Evolutionary conservation across 2,113 vertebrate species (phyloP).

Genomic region (Corythornis vintsioides): DNA sequence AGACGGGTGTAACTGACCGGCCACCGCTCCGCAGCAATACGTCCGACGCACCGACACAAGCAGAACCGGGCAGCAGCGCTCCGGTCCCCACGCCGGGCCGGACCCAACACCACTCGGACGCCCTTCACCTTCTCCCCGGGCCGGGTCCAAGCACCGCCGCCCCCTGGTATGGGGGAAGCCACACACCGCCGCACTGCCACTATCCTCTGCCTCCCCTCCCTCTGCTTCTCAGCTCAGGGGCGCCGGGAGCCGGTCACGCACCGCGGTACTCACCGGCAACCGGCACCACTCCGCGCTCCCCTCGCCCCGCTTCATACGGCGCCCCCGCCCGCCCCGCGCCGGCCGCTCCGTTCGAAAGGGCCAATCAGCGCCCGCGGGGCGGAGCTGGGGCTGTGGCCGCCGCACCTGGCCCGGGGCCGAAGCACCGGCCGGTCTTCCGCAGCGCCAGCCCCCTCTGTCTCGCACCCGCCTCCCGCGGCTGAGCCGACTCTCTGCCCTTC

Average conservation of each 20-base stretch:
- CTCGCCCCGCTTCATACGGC: neutral
- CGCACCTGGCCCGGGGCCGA: neutral
- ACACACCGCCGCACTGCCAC: neutral
- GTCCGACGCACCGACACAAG: rapidly evolving
- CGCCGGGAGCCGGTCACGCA: too few relatives aligned
- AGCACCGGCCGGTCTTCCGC: neutral
- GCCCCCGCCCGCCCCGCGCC: neutral
- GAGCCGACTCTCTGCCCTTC: too few relatives aligned
- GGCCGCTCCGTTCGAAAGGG: constrained; percentile 73
- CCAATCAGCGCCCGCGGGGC: constrained; percentile 59
- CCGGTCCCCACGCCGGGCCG: neutral
- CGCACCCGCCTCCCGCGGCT: too few relatives aligned
- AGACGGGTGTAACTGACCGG: neutral
- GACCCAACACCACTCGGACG: neutral
- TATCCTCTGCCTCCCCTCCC: too few relatives aligned
- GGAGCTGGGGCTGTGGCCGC: neutral
- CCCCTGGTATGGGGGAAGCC: neutral
- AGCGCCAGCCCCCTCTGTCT: too few relatives aligned
- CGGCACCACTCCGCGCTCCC: neutral
- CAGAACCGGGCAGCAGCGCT: neutral
- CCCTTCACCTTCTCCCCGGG: neutral
- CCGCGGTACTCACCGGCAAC: neutral
- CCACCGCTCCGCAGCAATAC: neutral
- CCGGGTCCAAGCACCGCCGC: too few relatives aligned
- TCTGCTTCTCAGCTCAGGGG: too few relatives aligned